phyloP scores from a whole-genome alignment of 2,888 invertebrate species.

The Harpalus rubripes region DNA sequence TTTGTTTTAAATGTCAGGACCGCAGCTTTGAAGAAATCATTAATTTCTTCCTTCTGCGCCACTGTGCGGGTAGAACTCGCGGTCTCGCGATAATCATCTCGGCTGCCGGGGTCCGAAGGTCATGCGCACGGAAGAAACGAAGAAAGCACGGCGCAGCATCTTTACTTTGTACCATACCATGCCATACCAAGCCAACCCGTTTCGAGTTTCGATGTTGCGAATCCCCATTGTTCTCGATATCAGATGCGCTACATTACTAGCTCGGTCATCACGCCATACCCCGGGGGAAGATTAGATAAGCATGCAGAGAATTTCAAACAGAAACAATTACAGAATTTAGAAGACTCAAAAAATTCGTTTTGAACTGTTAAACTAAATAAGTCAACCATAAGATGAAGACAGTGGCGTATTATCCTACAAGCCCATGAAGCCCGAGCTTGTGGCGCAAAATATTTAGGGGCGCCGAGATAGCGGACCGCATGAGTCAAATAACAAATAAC shows the following conservation, averaged over 20 bases:
- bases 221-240: constrained; percentile 57
- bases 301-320: background rate
- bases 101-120: constrained; percentile 62
- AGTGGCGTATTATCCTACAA: too few species aligned
- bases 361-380: background rate
- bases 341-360: background rate
- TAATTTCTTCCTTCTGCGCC: constrained; percentile 26
- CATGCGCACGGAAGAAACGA: constrained; percentile 61
- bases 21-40: background rate
- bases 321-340: background rate
- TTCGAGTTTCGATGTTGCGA: constrained; percentile 47
- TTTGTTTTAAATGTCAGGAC: constrained; percentile 1
- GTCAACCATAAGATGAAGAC: too few species aligned
- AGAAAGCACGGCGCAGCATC: constrained; percentile 45
- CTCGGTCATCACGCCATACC: background rate
- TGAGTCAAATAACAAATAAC: too few species aligned
- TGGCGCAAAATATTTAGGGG: too few species aligned
- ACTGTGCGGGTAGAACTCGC: constrained; percentile 22
- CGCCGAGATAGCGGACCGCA: too few species aligned
- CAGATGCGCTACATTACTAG: constrained; percentile 41
- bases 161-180: constrained; percentile 12
- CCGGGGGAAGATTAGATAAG: constrained; percentile 12
- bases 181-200: background rate
- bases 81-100: constrained; percentile 53
- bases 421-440: too few species aligned